phyloP scores from a whole-genome alignment of 2,113 vertebrate genomes.

The Macquaria ambigua region DNA sequence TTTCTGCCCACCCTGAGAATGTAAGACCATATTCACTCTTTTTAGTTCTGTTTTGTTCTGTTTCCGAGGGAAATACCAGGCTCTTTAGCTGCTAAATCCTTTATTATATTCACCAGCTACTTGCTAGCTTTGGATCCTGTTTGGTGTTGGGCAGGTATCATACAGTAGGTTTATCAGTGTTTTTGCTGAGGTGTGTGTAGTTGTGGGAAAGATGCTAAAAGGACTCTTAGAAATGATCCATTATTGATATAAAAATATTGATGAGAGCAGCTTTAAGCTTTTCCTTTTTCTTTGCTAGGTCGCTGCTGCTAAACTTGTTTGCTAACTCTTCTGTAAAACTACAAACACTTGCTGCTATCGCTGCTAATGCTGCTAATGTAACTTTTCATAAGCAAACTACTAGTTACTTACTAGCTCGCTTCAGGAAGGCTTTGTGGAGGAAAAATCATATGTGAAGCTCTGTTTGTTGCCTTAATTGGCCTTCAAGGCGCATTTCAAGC shows the following conservation, averaged over 20 bases:
- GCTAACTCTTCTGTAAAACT: too few species aligned
- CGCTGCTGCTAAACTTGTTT: too few species aligned
- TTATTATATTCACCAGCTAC: background rate
- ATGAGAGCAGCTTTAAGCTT: too few species aligned
- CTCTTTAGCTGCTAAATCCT: background rate
- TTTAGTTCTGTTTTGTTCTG: too few species aligned
- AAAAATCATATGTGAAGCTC: background rate
- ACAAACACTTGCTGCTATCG: too few species aligned
- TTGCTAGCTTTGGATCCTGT: background rate
- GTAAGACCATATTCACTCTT: background rate
- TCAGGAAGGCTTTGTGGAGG: background rate
- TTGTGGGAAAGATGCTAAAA: background rate
- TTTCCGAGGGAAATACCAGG: background rate
- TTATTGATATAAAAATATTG: too few species aligned
- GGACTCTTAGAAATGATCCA: too few species aligned
- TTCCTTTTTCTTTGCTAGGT: too few species aligned
- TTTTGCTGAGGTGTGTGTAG: background rate
- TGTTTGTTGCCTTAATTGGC: background rate
- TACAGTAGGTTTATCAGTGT: background rate
- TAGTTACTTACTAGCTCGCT: background rate
- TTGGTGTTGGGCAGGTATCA: background rate
- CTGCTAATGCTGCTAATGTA: background rate
- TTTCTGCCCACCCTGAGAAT: background rate
- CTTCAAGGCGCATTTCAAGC: background rate
- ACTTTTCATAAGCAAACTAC: background rate